A percentile compares a stretch with the other conserved stretches of the same genome.
Evolutionary conservation across 2,888 invertebrate species (phyloP).

Genomic region (Protophormia terraenovae): DNA sequence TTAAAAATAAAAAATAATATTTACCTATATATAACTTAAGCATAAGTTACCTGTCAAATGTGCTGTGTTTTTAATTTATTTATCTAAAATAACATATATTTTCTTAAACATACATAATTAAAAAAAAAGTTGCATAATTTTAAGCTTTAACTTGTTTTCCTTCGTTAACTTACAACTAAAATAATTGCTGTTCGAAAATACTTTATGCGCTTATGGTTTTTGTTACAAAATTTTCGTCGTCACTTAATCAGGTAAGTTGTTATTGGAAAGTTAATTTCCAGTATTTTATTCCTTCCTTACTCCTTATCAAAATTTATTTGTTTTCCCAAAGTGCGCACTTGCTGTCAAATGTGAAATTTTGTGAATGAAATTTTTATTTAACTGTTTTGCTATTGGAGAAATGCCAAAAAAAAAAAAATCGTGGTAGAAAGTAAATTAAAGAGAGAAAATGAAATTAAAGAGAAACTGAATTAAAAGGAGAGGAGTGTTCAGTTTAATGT

Average conservation of each 20-base stretch:
- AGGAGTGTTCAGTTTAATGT: not conserved
- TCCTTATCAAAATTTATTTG: not conserved
- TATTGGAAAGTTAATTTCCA: conserved; percentile 15
- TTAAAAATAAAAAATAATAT: not conserved
- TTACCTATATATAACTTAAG: conserved; percentile 1
- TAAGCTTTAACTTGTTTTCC: conserved; percentile 68
- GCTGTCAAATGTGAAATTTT: not conserved
- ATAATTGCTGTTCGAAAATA: conserved; percentile 17
- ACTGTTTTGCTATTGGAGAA: not conserved
- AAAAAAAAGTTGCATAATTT: conserved; percentile 75
- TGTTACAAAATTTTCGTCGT: conserved; percentile 13
- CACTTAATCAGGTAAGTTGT: not conserved
- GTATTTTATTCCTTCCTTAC: not conserved
- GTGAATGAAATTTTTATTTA: conserved; percentile 59
- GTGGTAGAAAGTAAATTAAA: not conserved
- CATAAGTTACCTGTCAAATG: conserved; percentile 61
- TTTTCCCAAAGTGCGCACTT: not conserved
- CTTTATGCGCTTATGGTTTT: conserved; percentile 29
- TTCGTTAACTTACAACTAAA: conserved; percentile 2
- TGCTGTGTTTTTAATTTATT: conserved; percentile 64
- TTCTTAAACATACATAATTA: not conserved
- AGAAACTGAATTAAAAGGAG: too few species aligned
- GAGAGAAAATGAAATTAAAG: too few species aligned
- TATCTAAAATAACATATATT: conserved; percentile 14
- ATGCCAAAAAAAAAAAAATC: not conserved